A percentile compares a stretch with the other conserved stretches of the same genome.
These are phyloP conservation scores for Pluvialis apricaria DNA, from an alignment of 2,113 vertebrate species.

Conservation along the genomic window DNA sequence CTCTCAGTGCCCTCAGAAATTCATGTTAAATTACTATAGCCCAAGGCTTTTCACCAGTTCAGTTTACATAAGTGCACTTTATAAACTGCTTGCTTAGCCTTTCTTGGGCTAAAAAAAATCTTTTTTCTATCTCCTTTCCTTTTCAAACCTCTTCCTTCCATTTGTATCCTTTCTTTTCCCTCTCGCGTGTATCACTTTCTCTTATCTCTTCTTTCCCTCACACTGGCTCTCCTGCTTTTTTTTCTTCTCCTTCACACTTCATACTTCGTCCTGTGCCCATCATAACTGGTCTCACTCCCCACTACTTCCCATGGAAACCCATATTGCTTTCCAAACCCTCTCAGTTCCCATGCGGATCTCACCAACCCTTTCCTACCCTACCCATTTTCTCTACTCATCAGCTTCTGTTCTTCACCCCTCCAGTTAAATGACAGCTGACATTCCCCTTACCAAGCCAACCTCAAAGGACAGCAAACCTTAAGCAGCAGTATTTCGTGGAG, in stretches of 20 bases:
- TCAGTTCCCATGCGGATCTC: not conserved
- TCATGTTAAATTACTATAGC: not conserved
- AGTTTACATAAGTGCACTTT: not conserved
- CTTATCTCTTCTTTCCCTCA: not conserved
- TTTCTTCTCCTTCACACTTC: not conserved
- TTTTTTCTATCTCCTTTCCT: not conserved
- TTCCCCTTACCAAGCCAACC: not conserved
- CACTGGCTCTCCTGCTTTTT: rapidly evolving
- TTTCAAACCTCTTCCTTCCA: not conserved
- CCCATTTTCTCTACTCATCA: not conserved
- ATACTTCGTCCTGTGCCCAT: not conserved
- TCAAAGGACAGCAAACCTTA: not conserved
- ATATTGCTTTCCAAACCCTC: not conserved
- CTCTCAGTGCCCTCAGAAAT: not conserved
- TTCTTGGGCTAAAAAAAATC: not conserved
- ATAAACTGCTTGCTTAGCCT: not conserved
- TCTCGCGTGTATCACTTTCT: not conserved
- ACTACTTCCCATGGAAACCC: not conserved
- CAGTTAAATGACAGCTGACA: not conserved
- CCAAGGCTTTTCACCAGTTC: not conserved
- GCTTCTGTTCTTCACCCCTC: not conserved
- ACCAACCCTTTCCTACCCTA: not conserved
- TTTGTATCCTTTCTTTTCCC: not conserved
- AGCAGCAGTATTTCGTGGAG: not conserved
- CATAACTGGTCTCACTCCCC: not conserved